Evolutionary conservation across 2,888 invertebrate genomes (phyloP).

Genomic region (Polyommatus iphigenia): DNA sequence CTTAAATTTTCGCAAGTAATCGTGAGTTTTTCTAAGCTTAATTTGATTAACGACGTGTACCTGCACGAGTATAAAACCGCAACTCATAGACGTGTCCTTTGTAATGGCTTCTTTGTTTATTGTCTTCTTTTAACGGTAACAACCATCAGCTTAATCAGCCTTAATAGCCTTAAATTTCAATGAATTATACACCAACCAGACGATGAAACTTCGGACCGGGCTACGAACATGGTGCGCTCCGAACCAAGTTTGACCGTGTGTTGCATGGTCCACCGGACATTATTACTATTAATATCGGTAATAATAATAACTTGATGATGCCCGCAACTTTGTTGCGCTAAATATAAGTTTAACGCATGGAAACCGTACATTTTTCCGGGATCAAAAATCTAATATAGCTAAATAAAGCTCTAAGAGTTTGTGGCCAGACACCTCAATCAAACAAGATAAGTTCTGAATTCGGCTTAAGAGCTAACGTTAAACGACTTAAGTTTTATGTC

Average conservation of each 20-base stretch:
- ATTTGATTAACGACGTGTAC: slow-evolving; percentile 1
- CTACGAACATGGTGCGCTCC: too few species aligned
- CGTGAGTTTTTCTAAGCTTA: not conserved
- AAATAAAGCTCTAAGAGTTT: not conserved
- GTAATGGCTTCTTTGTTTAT: not conserved
- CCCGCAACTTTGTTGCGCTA: too few species aligned
- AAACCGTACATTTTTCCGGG: too few species aligned
- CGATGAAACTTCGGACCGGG: too few species aligned
- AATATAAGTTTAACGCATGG: too few species aligned
- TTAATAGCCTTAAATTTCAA: not conserved
- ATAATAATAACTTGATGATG: too few species aligned
- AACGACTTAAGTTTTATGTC: slow-evolving; percentile 37
- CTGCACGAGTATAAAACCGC: not conserved
- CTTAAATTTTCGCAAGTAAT: not conserved
- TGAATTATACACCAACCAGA: too few species aligned
- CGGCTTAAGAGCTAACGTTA: slow-evolving; percentile 29
- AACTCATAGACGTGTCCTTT: not conserved
- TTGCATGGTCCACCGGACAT: too few species aligned
- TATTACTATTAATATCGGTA: too few species aligned
- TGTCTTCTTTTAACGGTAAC: not conserved
- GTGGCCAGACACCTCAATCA: slow-evolving; percentile 9
- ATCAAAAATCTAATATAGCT: too few species aligned
- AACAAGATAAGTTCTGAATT: slow-evolving; percentile 6
- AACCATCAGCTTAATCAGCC: not conserved
- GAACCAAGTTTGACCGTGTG: too few species aligned